Evolutionary conservation across 2,888 invertebrate species (phyloP).

Genomic region (Cinara cedri): DNA sequence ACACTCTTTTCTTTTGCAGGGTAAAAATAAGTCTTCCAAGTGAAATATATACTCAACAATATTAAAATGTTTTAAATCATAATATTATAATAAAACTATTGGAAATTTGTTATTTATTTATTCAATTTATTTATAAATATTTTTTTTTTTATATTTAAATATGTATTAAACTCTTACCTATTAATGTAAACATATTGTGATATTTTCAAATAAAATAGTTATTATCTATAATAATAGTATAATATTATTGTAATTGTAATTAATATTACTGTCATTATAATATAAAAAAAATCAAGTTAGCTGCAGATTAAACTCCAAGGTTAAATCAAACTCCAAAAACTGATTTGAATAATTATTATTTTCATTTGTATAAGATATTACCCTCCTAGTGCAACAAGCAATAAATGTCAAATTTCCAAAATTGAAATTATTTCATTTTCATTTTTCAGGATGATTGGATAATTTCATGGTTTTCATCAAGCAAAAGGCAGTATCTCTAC

Average conservation of each 20-base stretch:
- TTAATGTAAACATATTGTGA: conserved; percentile 43
- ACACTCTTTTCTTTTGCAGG: conserved; percentile 1
- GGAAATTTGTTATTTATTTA: conserved; percentile 3
- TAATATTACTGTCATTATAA: not conserved
- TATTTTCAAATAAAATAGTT: conserved; percentile 2
- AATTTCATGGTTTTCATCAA: too few species aligned
- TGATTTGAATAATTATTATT: too few species aligned
- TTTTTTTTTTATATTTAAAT: conserved; percentile 8
- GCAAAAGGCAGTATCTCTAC: too few species aligned
- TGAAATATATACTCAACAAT: conserved; percentile 3
- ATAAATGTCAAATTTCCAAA: too few species aligned
- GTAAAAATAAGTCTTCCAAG: conserved; percentile 32
- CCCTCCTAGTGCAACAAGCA: too few species aligned
- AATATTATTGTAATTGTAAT: not conserved
- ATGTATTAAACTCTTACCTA: conserved; percentile 16
- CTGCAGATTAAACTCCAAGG: not conserved
- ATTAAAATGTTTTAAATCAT: not conserved
- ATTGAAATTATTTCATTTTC: too few species aligned
- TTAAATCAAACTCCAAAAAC: not conserved
- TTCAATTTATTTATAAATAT: not conserved
- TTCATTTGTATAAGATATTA: too few species aligned
- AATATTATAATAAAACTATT: conserved; percentile 20
- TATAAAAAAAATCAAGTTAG: not conserved
- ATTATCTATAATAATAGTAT: not conserved
- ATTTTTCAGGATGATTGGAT: too few species aligned